Evolutionary conservation across 2,797 vertebrate species (phyloP).

Genomic region (Lithobates sylvaticus): DNA sequence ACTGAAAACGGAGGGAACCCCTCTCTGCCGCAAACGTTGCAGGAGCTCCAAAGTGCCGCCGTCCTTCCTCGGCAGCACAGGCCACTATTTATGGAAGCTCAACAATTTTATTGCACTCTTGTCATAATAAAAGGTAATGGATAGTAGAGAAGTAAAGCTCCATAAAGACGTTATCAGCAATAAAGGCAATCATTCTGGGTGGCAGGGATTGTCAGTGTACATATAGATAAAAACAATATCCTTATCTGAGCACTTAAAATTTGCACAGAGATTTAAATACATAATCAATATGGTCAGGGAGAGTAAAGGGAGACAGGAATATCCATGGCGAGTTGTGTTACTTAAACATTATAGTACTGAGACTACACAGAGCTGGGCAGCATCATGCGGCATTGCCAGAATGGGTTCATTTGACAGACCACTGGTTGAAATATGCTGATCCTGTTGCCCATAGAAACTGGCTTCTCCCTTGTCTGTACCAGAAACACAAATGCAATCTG

Average conservation of each 20-base stretch:
- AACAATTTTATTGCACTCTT: background rate
- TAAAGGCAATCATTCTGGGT: conserved; percentile 19
- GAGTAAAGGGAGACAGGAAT: background rate
- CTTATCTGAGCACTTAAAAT: conserved; percentile 35
- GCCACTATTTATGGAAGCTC: conserved; percentile 30
- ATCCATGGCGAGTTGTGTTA: background rate
- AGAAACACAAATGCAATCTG: too few relatives aligned
- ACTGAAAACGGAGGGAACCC: background rate
- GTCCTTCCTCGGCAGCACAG: background rate
- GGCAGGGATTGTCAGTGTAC: background rate
- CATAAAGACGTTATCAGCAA: conserved; percentile 52
- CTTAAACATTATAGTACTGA: background rate
- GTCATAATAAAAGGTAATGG: conserved; percentile 35
- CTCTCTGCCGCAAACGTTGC: background rate
- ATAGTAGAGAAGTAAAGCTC: conserved; percentile 16
- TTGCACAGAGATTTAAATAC: conserved; percentile 27
- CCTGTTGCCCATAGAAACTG: too few relatives aligned
- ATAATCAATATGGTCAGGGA: conserved; percentile 16
- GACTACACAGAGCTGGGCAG: background rate
- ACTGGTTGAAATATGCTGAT: too few relatives aligned
- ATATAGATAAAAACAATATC: conserved; percentile 21
- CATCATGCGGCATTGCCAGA: too few relatives aligned
- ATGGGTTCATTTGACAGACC: too few relatives aligned
- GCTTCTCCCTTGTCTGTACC: too few relatives aligned
- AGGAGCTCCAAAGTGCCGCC: background rate